Evolutionary conservation across 2,888 invertebrate genomes (phyloP).

Genomic region (Lasius platythorax): DNA sequence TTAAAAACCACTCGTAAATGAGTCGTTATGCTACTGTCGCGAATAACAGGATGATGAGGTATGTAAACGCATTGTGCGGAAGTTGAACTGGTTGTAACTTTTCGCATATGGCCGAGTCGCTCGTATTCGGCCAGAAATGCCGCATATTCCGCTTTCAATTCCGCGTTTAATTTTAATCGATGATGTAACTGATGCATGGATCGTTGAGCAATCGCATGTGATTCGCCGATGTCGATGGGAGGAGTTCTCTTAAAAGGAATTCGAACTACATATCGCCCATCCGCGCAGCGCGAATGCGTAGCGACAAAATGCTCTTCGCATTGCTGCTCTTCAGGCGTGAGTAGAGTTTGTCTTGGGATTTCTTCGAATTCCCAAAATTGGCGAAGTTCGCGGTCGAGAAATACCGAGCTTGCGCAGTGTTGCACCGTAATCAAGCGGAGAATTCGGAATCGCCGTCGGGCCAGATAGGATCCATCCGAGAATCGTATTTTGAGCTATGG

Average conservation of each 20-base stretch:
- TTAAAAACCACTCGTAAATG: background rate
- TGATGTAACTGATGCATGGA: too few relatives aligned
- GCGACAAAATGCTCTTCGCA: background rate
- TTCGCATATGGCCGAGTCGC: background rate
- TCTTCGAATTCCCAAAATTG: background rate
- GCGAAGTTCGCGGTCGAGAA: background rate
- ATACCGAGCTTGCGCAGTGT: background rate
- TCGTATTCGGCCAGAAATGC: constrained; percentile 5
- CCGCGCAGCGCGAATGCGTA: background rate
- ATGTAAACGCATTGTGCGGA: too few relatives aligned
- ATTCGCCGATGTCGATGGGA: background rate
- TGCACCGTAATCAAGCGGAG: background rate
- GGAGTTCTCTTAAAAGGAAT: background rate
- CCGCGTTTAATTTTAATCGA: background rate
- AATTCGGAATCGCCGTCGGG: background rate
- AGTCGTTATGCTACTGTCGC: too few relatives aligned
- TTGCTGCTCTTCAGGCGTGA: background rate
- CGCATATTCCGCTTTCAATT: background rate
- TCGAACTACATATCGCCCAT: background rate
- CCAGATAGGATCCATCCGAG: background rate
- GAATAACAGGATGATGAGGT: too few relatives aligned
- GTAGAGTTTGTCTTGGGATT: background rate
- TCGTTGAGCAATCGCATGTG: background rate
- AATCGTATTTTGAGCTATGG: background rate
- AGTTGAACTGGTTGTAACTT: too few relatives aligned